Evolutionary conservation across 64 coral and sea anemone genomes (phyloP), one percentile per base, ranked within the genome.

Genomic region (Pocillopora verrucosa): DNA sequence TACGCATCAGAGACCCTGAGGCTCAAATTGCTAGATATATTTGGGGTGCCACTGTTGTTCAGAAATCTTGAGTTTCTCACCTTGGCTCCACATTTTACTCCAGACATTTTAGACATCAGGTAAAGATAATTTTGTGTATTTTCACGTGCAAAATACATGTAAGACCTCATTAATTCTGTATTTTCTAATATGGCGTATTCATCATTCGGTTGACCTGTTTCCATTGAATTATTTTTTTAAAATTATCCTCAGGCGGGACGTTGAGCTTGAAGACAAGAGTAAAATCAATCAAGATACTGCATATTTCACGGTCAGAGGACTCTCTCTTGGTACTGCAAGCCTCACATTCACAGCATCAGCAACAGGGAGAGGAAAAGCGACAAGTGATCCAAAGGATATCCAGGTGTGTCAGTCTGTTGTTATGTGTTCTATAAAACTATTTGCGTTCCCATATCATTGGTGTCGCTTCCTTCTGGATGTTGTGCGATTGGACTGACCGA

Each of bases 351-450:
- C 87, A 58, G 94, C 93, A 30, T 86, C 93, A 5, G 76, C 93
- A 10, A 34, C 72, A 15, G 70, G 82, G n/a, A 92, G 89, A 60
- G 84, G 93, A 62, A 88, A 87, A 20, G 94, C 94, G 19, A 99
- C 93, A 20, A 99, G 97, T 80, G 91, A 93, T 35, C 88, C 97
- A 16, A 99, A 91, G 76, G 93, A 95, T 72, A 91, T 99, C 45
- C 97, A 99, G 90, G 94, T 95, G 75, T 17, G 16, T 4, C 16
- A 58, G 14, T 57, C 4, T 10, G 20, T 24, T 56, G 2, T n/a
- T 56, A 38, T 12, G 13, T 65, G 9, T 65, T 4, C 38, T 6
- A 1, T 65, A 72, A 34, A 25, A 11, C 22, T 26, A 36, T 30
- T 1, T 11, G 16, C 56, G 19, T 13, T 72, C 69, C 41, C 41